Conservation (phyloP, 2,888 invertebrate species). For the Hyalella azteca region DNA sequence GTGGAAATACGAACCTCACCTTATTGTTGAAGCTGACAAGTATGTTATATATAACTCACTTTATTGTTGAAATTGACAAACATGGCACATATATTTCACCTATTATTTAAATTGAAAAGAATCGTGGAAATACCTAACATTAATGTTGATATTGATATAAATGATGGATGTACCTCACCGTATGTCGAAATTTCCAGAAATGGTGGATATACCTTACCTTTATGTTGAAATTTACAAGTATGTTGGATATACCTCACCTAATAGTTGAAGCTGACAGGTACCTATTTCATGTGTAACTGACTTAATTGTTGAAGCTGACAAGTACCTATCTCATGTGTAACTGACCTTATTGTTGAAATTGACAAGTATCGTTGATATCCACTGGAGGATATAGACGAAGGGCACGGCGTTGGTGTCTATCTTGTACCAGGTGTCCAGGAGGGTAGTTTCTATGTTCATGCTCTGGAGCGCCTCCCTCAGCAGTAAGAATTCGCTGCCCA, state of each 20-base stretch:
- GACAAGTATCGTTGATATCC: constrained; percentile 93
- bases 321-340: not conserved
- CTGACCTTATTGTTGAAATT: constrained; percentile 96
- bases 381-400: constrained; percentile 90
- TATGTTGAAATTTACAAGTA: no score
- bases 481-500: constrained; percentile 87
- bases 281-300: not conserved
- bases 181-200: not conserved
- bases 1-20: not conserved
- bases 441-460: constrained; percentile 79
- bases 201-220: no score
- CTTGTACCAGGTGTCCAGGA: constrained; percentile 93
- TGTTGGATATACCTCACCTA: not conserved
- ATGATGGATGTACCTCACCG: not conserved
- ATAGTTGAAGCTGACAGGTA: not conserved
- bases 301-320: not conserved
- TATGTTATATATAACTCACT: not conserved
- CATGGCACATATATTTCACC: no score
- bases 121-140: no score
- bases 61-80: not conserved
- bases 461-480: constrained; percentile 83
- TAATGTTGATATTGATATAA: not conserved
- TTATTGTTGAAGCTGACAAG: not conserved
- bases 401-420: constrained; percentile 97
- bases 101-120: no score